phyloP scores from a whole-genome alignment of 2,113 vertebrate species.

The Misgurnus anguillicaudatus region DNA sequence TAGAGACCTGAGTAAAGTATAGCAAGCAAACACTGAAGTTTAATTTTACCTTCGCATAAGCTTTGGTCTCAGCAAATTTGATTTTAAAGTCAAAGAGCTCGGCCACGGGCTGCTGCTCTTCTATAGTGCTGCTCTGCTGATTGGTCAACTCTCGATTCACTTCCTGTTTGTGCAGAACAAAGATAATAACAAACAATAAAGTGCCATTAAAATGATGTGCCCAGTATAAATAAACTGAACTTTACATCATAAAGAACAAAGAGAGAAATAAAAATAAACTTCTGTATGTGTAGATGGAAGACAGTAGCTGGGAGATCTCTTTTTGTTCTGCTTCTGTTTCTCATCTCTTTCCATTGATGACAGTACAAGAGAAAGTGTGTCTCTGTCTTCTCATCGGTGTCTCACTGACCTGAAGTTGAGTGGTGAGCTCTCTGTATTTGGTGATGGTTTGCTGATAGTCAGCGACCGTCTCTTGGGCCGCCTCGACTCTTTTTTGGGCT shows the following conservation, averaged over 20 bases:
- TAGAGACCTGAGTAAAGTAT: too few species aligned
- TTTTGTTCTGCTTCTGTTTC: too few species aligned
- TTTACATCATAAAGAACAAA: too few species aligned
- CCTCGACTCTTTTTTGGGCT: constrained; percentile 89
- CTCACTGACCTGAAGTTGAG: constrained; percentile 83
- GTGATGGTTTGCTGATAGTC: constrained; percentile 97
- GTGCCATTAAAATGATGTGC: neutral
- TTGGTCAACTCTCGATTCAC: constrained; percentile 91
- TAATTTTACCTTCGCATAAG: constrained; percentile 88
- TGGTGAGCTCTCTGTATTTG: constrained; percentile 92
- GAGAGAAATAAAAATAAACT: too few species aligned
- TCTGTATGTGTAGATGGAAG: too few species aligned
- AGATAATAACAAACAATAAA: neutral
- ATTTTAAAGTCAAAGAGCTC: constrained; percentile 99
- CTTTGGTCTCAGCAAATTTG: constrained; percentile 96
- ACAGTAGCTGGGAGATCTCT: too few species aligned
- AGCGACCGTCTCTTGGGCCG: constrained; percentile 91
- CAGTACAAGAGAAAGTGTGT: too few species aligned
- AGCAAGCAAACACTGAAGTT: too few species aligned
- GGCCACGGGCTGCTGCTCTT: constrained; percentile 84
- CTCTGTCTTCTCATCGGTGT: neutral
- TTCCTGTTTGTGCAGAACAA: constrained; percentile 72
- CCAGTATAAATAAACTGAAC: too few species aligned
- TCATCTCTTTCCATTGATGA: neutral
- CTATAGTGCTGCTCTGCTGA: constrained; percentile 83